Conservation (phyloP, 2,797 vertebrate genomes). For the Pseudochirops corinnae region DNA sequence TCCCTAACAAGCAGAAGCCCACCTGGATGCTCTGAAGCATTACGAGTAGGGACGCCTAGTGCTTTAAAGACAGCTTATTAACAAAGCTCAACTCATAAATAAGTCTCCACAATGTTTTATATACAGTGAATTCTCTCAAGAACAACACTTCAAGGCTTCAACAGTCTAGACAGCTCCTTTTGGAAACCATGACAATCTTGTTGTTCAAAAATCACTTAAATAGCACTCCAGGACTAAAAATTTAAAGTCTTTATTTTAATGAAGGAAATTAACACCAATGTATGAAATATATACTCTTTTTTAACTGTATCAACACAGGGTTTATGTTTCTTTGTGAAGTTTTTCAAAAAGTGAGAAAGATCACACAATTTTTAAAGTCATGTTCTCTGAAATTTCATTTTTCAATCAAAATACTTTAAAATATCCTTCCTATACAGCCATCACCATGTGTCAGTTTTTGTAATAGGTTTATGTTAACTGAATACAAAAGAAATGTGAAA, state of each 20-base stretch:
- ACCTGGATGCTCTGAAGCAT: background rate
- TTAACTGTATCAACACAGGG: slow-evolving; percentile 61
- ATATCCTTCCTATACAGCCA: slow-evolving; percentile 89
- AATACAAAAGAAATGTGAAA: slow-evolving; percentile 96
- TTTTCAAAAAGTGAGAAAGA: slow-evolving; percentile 82
- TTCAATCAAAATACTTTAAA: slow-evolving; percentile 89
- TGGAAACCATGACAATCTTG: slow-evolving; percentile 28
- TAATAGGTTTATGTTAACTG: slow-evolving; percentile 93
- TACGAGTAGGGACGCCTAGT: background rate
- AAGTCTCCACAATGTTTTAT: slow-evolving; percentile 22
- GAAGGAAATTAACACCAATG: slow-evolving; percentile 43
- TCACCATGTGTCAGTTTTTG: slow-evolving; percentile 88
- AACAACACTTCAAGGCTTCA: slow-evolving; percentile 1
- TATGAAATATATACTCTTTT: background rate
- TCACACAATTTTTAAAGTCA: slow-evolving; percentile 78
- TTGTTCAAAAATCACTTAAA: slow-evolving; percentile 19
- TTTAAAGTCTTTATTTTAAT: slow-evolving; percentile 46
- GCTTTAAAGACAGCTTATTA: slow-evolving; percentile 2
- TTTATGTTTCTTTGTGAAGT: slow-evolving; percentile 64
- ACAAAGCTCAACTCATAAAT: background rate
- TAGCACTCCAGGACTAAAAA: background rate
- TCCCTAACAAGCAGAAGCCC: slow-evolving; percentile 7
- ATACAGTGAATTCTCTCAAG: slow-evolving; percentile 21
- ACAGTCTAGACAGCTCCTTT: slow-evolving; percentile 1
- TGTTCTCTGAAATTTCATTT: slow-evolving; percentile 87